These are phyloP conservation scores for Hoplostethus mediterraneus DNA, from an alignment of 2,797 vertebrate genomes.

Conservation along the genomic window DNA sequence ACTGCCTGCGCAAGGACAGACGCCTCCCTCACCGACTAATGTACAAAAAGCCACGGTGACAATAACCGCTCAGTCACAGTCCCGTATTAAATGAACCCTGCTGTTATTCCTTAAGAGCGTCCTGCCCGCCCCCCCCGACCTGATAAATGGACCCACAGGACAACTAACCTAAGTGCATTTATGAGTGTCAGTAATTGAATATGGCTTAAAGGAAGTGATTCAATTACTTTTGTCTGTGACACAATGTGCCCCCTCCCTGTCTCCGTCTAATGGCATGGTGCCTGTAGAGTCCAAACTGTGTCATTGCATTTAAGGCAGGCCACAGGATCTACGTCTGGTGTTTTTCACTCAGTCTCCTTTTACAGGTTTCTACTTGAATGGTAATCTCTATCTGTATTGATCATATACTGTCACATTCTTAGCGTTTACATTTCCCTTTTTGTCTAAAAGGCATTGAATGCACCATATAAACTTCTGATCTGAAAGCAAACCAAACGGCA, in stretches of 20 bases:
- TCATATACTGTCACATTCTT: constrained; percentile 20
- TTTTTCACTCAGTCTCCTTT: constrained; percentile 37
- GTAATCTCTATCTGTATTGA: constrained; percentile 25
- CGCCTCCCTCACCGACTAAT: constrained; percentile 15
- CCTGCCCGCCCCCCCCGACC: constrained; percentile 21
- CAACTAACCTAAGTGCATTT: constrained; percentile 67
- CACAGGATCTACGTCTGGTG: constrained; percentile 43
- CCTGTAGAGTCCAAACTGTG: constrained; percentile 38
- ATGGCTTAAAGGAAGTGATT: constrained; percentile 67
- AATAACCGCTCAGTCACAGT: constrained; percentile 40
- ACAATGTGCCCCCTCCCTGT: constrained; percentile 44
- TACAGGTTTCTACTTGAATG: constrained; percentile 31
- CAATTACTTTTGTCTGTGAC: constrained; percentile 73
- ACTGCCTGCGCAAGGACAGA: constrained; percentile 44
- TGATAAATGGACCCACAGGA: constrained; percentile 63
- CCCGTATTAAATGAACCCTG: constrained; percentile 37
- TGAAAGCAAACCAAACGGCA: neutral
- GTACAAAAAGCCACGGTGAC: constrained; percentile 24
- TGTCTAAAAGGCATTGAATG: too few species aligned
- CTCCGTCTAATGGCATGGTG: constrained; percentile 59
- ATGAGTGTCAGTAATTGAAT: constrained; percentile 73
- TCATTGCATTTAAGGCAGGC: constrained; percentile 43
- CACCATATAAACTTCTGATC: neutral
- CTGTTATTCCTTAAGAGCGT: constrained; percentile 59
- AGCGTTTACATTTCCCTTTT: neutral